phyloP scores from a whole-genome alignment of 2,888 invertebrate species.

The Ichneumon xanthorius region DNA sequence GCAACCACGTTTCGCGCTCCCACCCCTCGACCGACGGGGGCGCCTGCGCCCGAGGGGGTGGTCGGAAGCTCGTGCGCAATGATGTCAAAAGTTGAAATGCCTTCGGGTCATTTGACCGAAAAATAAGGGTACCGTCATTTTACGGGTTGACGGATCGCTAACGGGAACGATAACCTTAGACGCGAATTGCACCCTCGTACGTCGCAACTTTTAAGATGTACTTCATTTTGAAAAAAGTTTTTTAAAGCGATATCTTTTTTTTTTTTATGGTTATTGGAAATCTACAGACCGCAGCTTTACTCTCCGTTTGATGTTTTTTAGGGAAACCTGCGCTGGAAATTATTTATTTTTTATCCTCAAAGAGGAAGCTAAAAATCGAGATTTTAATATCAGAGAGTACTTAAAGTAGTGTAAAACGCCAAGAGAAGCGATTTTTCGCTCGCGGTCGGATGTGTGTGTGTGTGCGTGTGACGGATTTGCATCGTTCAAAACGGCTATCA shows the following conservation, averaged over 20 bases:
- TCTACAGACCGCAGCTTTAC: background rate
- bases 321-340: too few relatives aligned
- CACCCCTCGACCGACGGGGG: conserved; percentile 50
- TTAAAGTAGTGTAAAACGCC: too few relatives aligned
- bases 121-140: background rate
- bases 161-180: too few relatives aligned
- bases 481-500: too few relatives aligned
- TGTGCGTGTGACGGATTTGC: too few relatives aligned
- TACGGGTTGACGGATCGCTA: background rate
- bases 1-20: conserved; percentile 70
- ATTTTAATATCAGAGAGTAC: too few relatives aligned
- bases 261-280: background rate
- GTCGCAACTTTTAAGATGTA: background rate
- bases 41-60: conserved; percentile 45
- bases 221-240: background rate
- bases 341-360: too few relatives aligned
- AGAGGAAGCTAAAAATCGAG: too few relatives aligned
- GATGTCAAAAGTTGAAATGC: conserved; percentile 47
- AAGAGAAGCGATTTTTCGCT: too few relatives aligned
- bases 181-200: background rate
- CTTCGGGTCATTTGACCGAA: conserved; percentile 14
- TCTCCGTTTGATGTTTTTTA: too few relatives aligned
- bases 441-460: too few relatives aligned
- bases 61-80: conserved; percentile 60
- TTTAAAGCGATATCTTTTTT: background rate